Conservation (phyloP, 1,140 invertebrate genomes). For the Tetramorium simillimum region DNA sequence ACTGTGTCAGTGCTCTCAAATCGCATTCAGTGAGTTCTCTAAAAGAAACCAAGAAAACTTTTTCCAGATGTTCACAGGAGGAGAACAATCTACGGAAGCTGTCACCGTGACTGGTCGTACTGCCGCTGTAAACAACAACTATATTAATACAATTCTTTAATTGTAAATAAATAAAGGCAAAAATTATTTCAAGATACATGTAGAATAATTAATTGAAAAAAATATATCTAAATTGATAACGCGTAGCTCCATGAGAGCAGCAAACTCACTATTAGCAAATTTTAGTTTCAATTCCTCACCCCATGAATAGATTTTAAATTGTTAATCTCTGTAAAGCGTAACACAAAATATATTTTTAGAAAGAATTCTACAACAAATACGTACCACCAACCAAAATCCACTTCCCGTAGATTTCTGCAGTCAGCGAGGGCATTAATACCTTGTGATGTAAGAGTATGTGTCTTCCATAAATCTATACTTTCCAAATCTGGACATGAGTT, state of each 20-base stretch:
- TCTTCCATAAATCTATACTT: conserved; percentile 95
- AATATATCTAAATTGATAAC: neutral
- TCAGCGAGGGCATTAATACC: conserved; percentile 89
- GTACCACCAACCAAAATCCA: conserved; percentile 97
- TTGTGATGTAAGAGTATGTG: conserved; percentile 89
- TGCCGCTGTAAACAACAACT: conserved; percentile 77
- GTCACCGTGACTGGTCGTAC: conserved; percentile 84
- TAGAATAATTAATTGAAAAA: conserved; percentile 3
- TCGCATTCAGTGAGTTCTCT: conserved; percentile 92
- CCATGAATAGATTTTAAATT: neutral
- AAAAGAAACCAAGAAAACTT: conserved; percentile 91
- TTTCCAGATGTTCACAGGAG: conserved; percentile 89
- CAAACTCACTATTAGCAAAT: neutral
- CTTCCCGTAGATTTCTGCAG: conserved; percentile 91
- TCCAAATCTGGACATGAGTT: conserved; percentile 88
- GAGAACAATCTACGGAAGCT: conserved; percentile 85
- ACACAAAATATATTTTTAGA: neutral
- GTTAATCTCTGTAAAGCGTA: neutral
- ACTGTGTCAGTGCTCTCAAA: conserved; percentile 89
- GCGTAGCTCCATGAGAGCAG: neutral
- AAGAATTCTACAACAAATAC: conserved; percentile 81
- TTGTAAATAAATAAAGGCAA: neutral
- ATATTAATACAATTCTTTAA: neutral
- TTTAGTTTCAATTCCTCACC: neutral
- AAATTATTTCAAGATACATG: neutral